These are phyloP conservation scores for Uloborus plumipes DNA, from an alignment of 2,888 invertebrate genomes.

Conservation along the genomic window DNA sequence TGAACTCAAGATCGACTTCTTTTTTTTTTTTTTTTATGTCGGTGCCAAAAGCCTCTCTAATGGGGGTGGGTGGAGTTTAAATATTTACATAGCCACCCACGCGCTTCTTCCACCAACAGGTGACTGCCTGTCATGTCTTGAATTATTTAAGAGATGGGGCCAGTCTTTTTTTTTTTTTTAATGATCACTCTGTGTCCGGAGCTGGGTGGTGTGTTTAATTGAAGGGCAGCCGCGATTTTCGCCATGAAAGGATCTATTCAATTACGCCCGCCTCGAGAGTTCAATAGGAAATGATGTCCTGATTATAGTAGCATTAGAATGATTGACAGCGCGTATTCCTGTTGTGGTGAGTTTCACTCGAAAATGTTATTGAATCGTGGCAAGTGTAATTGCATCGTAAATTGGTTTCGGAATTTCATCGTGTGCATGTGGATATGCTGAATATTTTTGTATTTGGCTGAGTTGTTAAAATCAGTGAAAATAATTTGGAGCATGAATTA, in stretches of 20 bases:
- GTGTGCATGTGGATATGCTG: no score
- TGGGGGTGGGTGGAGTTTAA: constrained; percentile 53
- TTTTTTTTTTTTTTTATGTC: not conserved
- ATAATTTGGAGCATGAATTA: no score
- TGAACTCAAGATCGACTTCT: not conserved
- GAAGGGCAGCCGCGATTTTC: constrained; percentile 31
- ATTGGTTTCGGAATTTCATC: not conserved
- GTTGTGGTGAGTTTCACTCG: not conserved
- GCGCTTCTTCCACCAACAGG: constrained; percentile 43
- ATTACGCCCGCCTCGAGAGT: constrained; percentile 12
- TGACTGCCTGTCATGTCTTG: constrained; percentile 42
- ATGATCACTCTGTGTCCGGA: constrained; percentile 26
- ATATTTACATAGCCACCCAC: constrained; percentile 63
- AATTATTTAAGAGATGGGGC: constrained; percentile 59
- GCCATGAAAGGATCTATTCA: constrained; percentile 6
- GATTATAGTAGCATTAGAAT: constrained; percentile 20
- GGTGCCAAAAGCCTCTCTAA: constrained; percentile 15
- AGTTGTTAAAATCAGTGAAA: no score
- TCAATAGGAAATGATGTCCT: constrained; percentile 24
- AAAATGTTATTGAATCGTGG: not conserved
- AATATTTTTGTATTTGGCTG: no score
- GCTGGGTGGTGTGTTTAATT: constrained; percentile 57
- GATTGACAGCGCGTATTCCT: constrained; percentile 15
- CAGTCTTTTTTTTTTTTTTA: constrained; percentile 21
- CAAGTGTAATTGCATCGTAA: not conserved